Evolutionary conservation across 1,140 invertebrate genomes (phyloP).

Genomic region (Rhyacophila brunnea): DNA sequence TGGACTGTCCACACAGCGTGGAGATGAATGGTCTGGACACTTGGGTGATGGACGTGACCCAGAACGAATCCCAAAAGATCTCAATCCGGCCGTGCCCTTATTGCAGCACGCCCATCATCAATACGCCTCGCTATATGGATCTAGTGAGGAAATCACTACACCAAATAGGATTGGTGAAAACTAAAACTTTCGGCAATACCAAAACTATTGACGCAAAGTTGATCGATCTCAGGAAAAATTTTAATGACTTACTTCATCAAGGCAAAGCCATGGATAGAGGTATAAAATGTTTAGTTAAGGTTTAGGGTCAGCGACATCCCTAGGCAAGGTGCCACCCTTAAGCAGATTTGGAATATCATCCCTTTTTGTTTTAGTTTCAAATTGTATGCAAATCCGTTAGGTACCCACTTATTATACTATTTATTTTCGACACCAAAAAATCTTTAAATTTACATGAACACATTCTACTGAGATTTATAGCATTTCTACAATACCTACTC

Average conservation of each 20-base stretch:
- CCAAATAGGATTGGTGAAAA: background rate
- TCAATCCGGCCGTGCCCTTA: conserved; percentile 8
- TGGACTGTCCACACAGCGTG: conserved; percentile 18
- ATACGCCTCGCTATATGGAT: conserved; percentile 18
- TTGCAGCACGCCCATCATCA: conserved; percentile 17
- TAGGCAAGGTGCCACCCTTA: no score
- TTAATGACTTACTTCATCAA: background rate
- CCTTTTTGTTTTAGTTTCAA: no score
- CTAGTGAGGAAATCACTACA: background rate
- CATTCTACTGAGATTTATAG: no score
- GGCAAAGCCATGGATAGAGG: background rate
- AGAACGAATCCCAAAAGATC: conserved; percentile 1
- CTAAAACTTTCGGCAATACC: conserved; percentile 4
- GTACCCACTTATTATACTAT: no score
- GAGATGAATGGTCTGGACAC: conserved; percentile 19
- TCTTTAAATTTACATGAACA: no score
- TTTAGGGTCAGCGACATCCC: no score
- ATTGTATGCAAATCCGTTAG: no score
- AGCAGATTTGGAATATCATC: no score
- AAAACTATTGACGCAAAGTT: background rate
- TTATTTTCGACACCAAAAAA: no score
- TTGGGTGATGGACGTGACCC: background rate
- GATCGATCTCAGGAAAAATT: background rate
- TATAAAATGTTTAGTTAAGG: no score
- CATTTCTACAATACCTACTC: no score